phyloP scores from a whole-genome alignment of 2,113 vertebrate genomes.

The Pygoscelis adeliae region DNA sequence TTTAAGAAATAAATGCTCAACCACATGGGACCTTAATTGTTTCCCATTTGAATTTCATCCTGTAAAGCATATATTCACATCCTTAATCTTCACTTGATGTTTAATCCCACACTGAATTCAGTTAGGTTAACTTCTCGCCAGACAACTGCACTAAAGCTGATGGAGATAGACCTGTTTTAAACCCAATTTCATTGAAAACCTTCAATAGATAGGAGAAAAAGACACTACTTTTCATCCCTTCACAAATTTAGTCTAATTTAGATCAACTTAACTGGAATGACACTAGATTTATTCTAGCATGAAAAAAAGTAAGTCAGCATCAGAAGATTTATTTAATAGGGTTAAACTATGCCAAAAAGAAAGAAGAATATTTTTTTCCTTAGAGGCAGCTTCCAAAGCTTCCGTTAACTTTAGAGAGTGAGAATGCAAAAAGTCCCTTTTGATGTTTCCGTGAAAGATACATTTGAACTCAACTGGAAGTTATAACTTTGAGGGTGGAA shows the following conservation, averaged over 20 bases:
- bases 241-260: background rate
- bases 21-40: fast-evolving
- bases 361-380: background rate
- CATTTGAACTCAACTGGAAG: background rate
- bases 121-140: background rate
- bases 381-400: background rate
- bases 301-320: background rate
- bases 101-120: background rate
- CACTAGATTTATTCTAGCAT: background rate
- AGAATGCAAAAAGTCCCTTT: background rate
- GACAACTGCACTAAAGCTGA: background rate
- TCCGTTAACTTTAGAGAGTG: background rate
- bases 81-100: background rate
- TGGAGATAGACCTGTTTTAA: background rate
- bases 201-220: background rate
- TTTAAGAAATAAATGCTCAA: background rate
- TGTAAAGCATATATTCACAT: background rate
- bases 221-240: background rate
- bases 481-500: background rate
- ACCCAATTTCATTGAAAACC: background rate
- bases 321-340: background rate
- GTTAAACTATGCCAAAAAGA: background rate
- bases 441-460: background rate
- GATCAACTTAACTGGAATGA: background rate
- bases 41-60: background rate